phyloP scores from a whole-genome alignment of 1,140 invertebrate genomes.

The Aphidius ervi region DNA sequence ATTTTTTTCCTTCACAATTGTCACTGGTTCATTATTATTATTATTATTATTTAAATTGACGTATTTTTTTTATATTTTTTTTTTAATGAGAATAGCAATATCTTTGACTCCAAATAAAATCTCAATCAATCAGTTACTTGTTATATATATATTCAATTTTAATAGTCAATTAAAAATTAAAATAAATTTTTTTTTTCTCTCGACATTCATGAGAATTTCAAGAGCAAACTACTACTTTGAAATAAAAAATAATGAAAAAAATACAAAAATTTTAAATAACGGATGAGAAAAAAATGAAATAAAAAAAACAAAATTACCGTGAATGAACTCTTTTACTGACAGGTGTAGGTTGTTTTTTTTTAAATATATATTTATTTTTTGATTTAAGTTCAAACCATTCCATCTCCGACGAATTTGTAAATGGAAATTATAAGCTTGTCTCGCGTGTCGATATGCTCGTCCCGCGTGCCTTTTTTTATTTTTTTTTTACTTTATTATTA shows the following conservation, averaged over 20 bases:
- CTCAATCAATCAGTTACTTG: too few species aligned
- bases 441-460: constrained; percentile 19
- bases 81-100: too few species aligned
- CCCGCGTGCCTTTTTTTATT: too few species aligned
- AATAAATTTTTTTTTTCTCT: too few species aligned
- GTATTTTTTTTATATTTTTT: too few species aligned
- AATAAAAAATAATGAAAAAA: constrained; percentile 8
- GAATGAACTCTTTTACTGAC: constrained; percentile 10
- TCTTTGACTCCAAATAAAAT: too few species aligned
- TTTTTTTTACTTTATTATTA: too few species aligned
- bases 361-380: constrained; percentile 10
- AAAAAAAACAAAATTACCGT: neutral
- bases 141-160: too few species aligned
- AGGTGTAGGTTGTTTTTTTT: constrained; percentile 16
- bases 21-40: too few species aligned
- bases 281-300: constrained; percentile 18
- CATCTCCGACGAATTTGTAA: constrained; percentile 12
- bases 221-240: constrained; percentile 2
- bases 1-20: too few species aligned
- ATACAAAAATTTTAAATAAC: constrained; percentile 6
- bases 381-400: neutral
- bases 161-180: too few species aligned
- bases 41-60: too few species aligned
- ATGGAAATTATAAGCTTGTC: constrained; percentile 22
- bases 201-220: neutral